Conservation (phyloP, 1,140 invertebrate genomes). For the Eumaeus atala region DNA sequence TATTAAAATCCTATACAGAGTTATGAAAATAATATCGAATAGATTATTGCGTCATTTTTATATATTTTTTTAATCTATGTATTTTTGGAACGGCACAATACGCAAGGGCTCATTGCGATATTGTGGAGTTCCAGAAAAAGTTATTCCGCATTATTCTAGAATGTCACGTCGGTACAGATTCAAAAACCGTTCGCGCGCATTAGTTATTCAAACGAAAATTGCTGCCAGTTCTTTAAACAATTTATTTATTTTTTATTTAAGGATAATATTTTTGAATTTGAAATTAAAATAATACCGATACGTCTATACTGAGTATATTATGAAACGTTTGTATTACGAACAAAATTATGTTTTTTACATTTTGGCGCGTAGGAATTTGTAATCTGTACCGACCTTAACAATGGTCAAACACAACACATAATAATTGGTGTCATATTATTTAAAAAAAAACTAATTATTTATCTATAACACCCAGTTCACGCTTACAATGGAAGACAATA, state of each 20-base stretch:
- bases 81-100: slow-evolving; percentile 41
- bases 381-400: too few relatives aligned
- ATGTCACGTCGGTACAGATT: slow-evolving; percentile 3
- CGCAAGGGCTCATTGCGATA: slow-evolving; percentile 56
- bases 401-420: not conserved
- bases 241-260: too few relatives aligned
- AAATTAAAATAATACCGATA: too few relatives aligned
- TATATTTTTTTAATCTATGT: slow-evolving; percentile 17
- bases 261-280: too few relatives aligned
- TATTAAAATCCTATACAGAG: slow-evolving; percentile 30
- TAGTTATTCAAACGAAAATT: not conserved
- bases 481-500: slow-evolving; percentile 68
- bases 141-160: slow-evolving; percentile 42
- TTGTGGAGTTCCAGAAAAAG: slow-evolving; percentile 40
- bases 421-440: slow-evolving; percentile 12
- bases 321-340: too few relatives aligned
- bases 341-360: too few relatives aligned
- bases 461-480: slow-evolving; percentile 43
- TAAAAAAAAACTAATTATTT: slow-evolving; percentile 23
- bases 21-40: slow-evolving; percentile 22
- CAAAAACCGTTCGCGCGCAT: slow-evolving; percentile 1
- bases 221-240: too few relatives aligned
- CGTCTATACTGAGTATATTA: too few relatives aligned
- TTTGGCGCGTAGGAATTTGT: too few relatives aligned
- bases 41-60: slow-evolving; percentile 14